A percentile compares a stretch with the other conserved stretches of the same genome.
Evolutionary conservation across 2,113 vertebrate genomes (phyloP).

Genomic region (Polypterus bichir): DNA sequence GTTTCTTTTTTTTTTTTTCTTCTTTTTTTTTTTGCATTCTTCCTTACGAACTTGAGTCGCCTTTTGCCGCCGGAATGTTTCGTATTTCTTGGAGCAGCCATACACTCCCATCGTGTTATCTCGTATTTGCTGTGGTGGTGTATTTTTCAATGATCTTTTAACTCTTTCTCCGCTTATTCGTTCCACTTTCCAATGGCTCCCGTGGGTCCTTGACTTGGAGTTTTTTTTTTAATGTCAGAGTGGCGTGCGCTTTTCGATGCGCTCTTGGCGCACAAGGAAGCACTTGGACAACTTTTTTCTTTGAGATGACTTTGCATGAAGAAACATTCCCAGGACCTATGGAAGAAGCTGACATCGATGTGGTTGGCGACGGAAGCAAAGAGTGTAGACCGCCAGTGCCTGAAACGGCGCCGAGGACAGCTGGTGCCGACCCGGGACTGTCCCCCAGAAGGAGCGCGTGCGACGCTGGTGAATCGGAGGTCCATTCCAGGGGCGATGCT

Average conservation of each 20-base stretch:
- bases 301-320: constrained; percentile 53
- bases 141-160: too few species aligned
- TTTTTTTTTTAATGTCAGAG: constrained; percentile 3
- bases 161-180: too few species aligned
- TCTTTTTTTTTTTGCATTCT: constrained; percentile 3
- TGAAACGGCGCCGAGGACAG: constrained; percentile 21
- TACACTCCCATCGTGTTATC: too few species aligned
- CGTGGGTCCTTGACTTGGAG: too few species aligned
- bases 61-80: not conserved
- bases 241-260: constrained; percentile 5
- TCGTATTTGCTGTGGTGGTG: too few species aligned
- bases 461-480: not conserved
- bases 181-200: too few species aligned
- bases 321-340: constrained; percentile 32
- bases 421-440: constrained; percentile 20
- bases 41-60: not conserved
- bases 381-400: constrained; percentile 25
- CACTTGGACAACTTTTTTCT: not conserved
- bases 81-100: not conserved
- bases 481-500: constrained; percentile 5
- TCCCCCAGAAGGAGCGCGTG: constrained; percentile 15
- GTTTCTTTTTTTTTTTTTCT: constrained; percentile 8
- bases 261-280: constrained; percentile 18
- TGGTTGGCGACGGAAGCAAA: constrained; percentile 50
- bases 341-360: constrained; percentile 58